Base-by-base conservation (phyloP, 2,113 vertebrate species). In the Clarias magur region DNA sequence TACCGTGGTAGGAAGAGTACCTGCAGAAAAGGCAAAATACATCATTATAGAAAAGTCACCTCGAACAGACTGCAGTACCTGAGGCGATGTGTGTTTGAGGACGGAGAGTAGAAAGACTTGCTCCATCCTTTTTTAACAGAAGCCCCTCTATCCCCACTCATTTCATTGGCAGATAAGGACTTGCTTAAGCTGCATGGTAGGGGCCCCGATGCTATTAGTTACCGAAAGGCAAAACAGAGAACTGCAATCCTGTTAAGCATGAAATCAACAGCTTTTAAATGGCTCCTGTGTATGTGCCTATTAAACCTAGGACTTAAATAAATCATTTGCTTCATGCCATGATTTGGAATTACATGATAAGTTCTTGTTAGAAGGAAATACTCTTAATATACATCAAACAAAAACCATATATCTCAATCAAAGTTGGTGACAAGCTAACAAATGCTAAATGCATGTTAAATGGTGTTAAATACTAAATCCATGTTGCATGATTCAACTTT, bases 1-100 rank as follows among this genome's bases (percentile, higher is more conserved):
- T 7, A 91, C 86, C 4, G 95, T 95, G 0, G 86, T 93, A 57
- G 95, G 96, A 56, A 97, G 94, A 70, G 95, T 88, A 91, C 96
- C 97, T 98, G 85, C 30, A 76, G 91, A 92, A 87, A 79, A 89
- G 91, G 90, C 91, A 81, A 73, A 89, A 91, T 56, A 90, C 89
- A 86, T 83, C 84, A 91, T 88, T 88, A 89, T 54, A 85, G 73
- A 89, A 59, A 65, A 88, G 72, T 63, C 54, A 86, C 88, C 80
- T 85, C 83, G 70, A 54, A 83, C 79, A 85, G 85, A 88, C 88
- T 88, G 80, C 79, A 65, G 80, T 63, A 89, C 80, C 86, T 75
- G 86, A 88, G 89, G 88, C 91, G 89, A 80, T 73, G 78, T 87
- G 75, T 54, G 68, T 65, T 23, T 82, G 63, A 53, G 72, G 19